These are phyloP conservation scores for Habroteleia sp. DNA, from an alignment of 2,888 invertebrate genomes.

Conservation along the genomic window DNA sequence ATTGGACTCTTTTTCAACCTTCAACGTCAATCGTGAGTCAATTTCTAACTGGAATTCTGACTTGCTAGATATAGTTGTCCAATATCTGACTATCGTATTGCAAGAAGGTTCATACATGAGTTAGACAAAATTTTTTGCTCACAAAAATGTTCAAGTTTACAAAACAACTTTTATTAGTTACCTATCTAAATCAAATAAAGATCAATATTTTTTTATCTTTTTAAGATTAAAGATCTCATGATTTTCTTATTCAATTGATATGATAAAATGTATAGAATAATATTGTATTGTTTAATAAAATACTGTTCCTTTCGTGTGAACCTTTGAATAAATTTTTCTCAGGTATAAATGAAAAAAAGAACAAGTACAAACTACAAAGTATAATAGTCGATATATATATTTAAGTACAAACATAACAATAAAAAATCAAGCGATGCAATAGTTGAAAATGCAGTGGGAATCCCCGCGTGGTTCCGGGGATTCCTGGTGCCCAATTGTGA, in stretches of 20 bases:
- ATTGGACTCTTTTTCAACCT: background rate
- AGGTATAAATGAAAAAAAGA: slow-evolving; percentile 77
- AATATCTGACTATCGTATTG: slow-evolving; percentile 15
- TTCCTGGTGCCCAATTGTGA: slow-evolving; percentile 24
- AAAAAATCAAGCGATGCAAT: slow-evolving; percentile 75
- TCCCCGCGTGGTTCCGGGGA: slow-evolving; percentile 48
- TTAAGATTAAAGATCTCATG: too few species aligned
- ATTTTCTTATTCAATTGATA: too few species aligned
- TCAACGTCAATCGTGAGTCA: background rate
- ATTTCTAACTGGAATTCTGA: background rate
- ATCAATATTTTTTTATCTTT: too few species aligned
- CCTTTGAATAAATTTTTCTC: slow-evolving; percentile 68
- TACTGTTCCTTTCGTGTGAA: background rate
- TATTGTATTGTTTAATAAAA: too few species aligned
- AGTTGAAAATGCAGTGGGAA: slow-evolving; percentile 64
- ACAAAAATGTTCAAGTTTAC: too few species aligned
- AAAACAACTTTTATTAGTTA: too few species aligned
- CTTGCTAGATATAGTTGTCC: background rate
- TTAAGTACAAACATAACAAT: slow-evolving; percentile 75
- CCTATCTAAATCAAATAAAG: too few species aligned
- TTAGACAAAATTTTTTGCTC: too few species aligned
- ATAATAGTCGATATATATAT: slow-evolving; percentile 80
- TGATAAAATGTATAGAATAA: too few species aligned
- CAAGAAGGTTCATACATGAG: background rate
- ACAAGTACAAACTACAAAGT: slow-evolving; percentile 81